A percentile compares a stretch with the other conserved stretches of the same genome.
Evolutionary conservation across 2,888 invertebrate species (phyloP).

Genomic region (Meiosimyza platycephala): DNA sequence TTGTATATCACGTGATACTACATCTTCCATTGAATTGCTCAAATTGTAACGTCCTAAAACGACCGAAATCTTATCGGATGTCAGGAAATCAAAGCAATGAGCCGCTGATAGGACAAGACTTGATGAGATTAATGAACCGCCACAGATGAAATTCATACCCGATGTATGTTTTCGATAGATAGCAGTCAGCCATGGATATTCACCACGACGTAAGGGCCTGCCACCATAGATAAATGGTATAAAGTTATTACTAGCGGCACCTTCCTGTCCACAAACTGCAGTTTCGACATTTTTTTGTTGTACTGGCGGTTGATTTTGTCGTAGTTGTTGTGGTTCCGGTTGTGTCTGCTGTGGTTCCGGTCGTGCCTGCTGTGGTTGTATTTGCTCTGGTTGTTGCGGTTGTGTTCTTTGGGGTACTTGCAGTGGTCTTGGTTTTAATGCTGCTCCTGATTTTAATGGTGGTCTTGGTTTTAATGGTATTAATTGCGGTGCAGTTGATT

Average conservation of each 20-base stretch:
- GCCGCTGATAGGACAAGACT: slow-evolving; percentile 64
- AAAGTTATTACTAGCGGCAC: slow-evolving; percentile 31
- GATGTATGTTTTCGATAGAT: slow-evolving; percentile 66
- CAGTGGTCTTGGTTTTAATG: too few relatives aligned
- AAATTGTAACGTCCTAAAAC: slow-evolving; percentile 67
- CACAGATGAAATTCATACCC: slow-evolving; percentile 61
- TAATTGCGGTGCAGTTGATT: too few relatives aligned
- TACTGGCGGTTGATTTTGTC: neutral
- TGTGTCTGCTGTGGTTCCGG: too few relatives aligned
- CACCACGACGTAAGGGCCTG: slow-evolving; percentile 63
- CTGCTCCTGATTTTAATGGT: too few relatives aligned
- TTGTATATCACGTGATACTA: slow-evolving; percentile 46
- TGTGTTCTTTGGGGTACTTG: too few relatives aligned
- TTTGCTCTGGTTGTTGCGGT: too few relatives aligned
- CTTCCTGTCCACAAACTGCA: slow-evolving; percentile 53
- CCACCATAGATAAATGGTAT: slow-evolving; percentile 53
- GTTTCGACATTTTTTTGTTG: slow-evolving; percentile 1
- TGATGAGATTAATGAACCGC: slow-evolving; percentile 59
- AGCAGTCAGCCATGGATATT: slow-evolving; percentile 77
- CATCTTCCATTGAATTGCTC: slow-evolving; percentile 48
- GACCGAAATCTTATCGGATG: slow-evolving; percentile 53
- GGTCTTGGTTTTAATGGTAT: too few relatives aligned
- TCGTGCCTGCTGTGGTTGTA: too few relatives aligned
- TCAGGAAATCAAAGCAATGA: slow-evolving; percentile 62
- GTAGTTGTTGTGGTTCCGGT: neutral